Conservation (phyloP, 2,888 invertebrate species). For the Mesopsocus fuscifrons region DNA sequence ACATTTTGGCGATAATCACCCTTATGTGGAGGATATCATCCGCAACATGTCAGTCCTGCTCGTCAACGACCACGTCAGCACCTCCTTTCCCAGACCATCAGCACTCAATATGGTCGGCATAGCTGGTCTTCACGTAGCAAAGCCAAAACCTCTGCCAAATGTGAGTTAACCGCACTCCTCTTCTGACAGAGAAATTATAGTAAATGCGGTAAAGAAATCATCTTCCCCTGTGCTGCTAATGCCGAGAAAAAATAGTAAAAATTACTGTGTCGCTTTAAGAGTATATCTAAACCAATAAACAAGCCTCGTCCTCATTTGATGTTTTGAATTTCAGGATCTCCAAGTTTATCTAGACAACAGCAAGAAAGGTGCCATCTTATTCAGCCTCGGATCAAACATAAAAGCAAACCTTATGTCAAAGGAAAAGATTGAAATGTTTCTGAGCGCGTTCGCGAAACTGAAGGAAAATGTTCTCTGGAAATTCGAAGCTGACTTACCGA, state of each 20-base stretch:
- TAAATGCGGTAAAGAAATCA: too few relatives aligned
- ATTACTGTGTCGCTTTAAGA: too few relatives aligned
- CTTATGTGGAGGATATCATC: constrained; percentile 23
- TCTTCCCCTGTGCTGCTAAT: too few relatives aligned
- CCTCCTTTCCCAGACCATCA: constrained; percentile 23
- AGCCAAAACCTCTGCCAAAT: constrained; percentile 9
- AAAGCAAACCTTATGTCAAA: constrained; percentile 21
- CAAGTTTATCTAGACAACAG: constrained; percentile 12
- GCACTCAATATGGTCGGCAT: constrained; percentile 25
- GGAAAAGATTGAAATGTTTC: constrained; percentile 20
- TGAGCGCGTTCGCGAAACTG: constrained; percentile 22
- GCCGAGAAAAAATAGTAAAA: too few relatives aligned
- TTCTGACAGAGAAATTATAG: too few relatives aligned
- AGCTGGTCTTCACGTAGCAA: constrained; percentile 20
- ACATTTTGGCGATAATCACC: constrained; percentile 20
- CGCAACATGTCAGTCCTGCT: constrained; percentile 28
- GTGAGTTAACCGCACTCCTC: constrained; percentile 8
- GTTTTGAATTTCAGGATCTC: constrained; percentile 11
- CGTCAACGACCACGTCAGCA: constrained; percentile 27
- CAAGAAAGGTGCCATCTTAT: constrained; percentile 18
- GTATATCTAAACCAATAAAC: neutral
- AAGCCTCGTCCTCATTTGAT: neutral
- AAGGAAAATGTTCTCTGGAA: constrained; percentile 25
- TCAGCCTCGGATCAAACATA: constrained; percentile 30
- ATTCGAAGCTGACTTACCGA: constrained; percentile 23